Percentiles rank a stretch among this genome's conserved stretches.
phyloP scores from a whole-genome alignment of 2,797 vertebrate species.

The Poecilia picta region DNA sequence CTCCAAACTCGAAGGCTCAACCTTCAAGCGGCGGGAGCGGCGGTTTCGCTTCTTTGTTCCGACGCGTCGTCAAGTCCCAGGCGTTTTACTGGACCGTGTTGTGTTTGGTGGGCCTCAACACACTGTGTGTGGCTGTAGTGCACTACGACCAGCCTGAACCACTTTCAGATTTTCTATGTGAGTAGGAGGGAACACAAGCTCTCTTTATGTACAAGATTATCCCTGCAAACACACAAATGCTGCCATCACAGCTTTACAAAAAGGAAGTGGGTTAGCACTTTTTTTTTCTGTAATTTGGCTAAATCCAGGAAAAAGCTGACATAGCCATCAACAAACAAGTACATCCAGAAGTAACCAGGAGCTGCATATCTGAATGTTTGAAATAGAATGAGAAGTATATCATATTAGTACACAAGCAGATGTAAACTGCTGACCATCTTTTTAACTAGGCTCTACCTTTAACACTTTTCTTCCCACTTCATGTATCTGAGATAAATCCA shows the following conservation, averaged over 20 bases:
- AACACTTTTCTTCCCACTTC: not conserved
- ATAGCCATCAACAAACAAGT: conserved; percentile 21
- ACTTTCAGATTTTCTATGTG: conserved; percentile 95
- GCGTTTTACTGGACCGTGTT: conserved; percentile 96
- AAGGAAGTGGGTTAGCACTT: conserved; percentile 40
- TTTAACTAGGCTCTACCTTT: not conserved
- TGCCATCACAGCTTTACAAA: conserved; percentile 41
- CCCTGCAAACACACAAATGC: conserved; percentile 35
- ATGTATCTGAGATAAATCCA: not conserved
- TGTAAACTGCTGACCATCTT: not conserved
- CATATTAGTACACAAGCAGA: not conserved
- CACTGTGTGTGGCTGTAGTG: conserved; percentile 93
- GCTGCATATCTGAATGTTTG: not conserved
- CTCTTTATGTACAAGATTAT: conserved; percentile 32
- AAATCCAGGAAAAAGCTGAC: conserved; percentile 46
- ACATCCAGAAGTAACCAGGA: not conserved
- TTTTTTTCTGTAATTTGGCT: conserved; percentile 33
- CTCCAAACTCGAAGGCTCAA: conserved; percentile 92
- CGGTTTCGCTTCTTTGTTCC: conserved; percentile 92
- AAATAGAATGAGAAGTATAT: not conserved
- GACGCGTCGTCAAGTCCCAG: conserved; percentile 93
- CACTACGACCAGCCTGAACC: conserved; percentile 93
- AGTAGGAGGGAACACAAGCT: conserved; percentile 68
- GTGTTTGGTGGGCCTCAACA: conserved; percentile 95
- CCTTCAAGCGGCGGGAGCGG: conserved; percentile 90